phyloP scores from a whole-genome alignment of 2,113 vertebrate genomes.

The Ibidorhyncha struthersii region DNA sequence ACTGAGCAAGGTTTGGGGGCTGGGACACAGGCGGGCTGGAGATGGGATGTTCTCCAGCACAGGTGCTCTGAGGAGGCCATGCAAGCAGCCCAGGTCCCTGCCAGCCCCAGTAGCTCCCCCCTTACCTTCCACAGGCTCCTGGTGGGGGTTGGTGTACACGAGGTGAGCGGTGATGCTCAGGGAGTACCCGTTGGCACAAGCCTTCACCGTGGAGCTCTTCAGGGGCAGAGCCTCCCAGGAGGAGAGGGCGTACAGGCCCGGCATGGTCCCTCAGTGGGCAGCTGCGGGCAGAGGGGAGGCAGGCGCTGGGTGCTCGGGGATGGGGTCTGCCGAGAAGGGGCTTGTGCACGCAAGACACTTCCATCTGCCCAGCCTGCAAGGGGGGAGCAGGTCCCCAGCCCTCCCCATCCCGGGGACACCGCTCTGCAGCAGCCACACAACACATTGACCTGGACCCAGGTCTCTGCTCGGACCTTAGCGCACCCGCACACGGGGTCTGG shows the following conservation, averaged over 20 bases:
- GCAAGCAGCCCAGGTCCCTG: neutral
- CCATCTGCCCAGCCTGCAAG: neutral
- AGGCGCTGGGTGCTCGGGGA: neutral
- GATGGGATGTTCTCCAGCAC: neutral
- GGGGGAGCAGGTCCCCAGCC: neutral
- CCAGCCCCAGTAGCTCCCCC: neutral
- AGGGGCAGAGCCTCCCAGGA: conserved; percentile 90
- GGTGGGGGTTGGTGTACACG: conserved; percentile 84
- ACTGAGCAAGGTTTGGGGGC: neutral
- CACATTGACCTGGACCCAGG: neutral
- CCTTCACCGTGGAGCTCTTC: conserved; percentile 89
- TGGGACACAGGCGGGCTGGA: neutral
- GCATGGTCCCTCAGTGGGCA: conserved; percentile 76
- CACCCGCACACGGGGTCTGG: neutral
- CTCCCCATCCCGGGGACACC: neutral
- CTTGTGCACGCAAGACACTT: neutral
- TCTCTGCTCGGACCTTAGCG: neutral
- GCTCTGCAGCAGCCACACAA: neutral
- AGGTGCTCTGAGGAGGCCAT: accelerated
- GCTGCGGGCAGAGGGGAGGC: neutral
- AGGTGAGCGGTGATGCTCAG: conserved; percentile 87
- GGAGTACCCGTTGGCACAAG: conserved; percentile 90
- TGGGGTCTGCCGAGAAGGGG: accelerated
- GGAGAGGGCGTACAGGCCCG: conserved; percentile 87
- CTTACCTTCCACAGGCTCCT: conserved; percentile 90